A percentile compares a stretch with the other conserved stretches of the same genome.
phyloP scores from a whole-genome alignment of 2,797 vertebrate species.

The Bradypodion ventrale region DNA sequence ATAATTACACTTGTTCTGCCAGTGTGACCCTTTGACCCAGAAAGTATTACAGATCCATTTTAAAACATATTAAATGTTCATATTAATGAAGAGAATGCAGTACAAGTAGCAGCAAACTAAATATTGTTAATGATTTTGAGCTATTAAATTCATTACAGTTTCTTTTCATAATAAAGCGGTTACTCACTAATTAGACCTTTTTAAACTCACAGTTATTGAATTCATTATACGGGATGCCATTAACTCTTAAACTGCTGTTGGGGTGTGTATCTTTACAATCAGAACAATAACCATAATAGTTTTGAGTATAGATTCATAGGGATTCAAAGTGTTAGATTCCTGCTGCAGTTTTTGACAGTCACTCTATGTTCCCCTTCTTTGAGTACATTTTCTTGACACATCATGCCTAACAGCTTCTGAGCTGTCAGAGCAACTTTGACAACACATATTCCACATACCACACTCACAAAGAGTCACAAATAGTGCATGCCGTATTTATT shows the following conservation, averaged over 20 bases:
- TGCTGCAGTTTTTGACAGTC: constrained; percentile 64
- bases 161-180: constrained; percentile 92
- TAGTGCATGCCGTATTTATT: constrained; percentile 61
- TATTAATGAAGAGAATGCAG: constrained; percentile 84
- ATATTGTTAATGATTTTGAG: constrained; percentile 94
- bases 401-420: constrained; percentile 69
- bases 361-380: constrained; percentile 62
- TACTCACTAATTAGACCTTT: constrained; percentile 97
- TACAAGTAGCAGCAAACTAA: constrained; percentile 82
- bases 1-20: constrained; percentile 83
- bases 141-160: constrained; percentile 95
- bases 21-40: constrained; percentile 79
- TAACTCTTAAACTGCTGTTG: constrained; percentile 84
- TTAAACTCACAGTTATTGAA: constrained; percentile 92
- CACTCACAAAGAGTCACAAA: not conserved
- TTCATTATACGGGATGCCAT: constrained; percentile 85
- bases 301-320: constrained; percentile 56
- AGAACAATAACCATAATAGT: constrained; percentile 63
- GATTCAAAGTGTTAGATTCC: constrained; percentile 49
- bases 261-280: constrained; percentile 73
- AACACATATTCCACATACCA: constrained; percentile 51
- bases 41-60: constrained; percentile 84
- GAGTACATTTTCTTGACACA: constrained; percentile 71
- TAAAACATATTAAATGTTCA: constrained; percentile 84
- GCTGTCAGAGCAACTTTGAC: constrained; percentile 70